Conservation (phyloP, 2,888 invertebrate genomes). For the Drosophila differens region DNA sequence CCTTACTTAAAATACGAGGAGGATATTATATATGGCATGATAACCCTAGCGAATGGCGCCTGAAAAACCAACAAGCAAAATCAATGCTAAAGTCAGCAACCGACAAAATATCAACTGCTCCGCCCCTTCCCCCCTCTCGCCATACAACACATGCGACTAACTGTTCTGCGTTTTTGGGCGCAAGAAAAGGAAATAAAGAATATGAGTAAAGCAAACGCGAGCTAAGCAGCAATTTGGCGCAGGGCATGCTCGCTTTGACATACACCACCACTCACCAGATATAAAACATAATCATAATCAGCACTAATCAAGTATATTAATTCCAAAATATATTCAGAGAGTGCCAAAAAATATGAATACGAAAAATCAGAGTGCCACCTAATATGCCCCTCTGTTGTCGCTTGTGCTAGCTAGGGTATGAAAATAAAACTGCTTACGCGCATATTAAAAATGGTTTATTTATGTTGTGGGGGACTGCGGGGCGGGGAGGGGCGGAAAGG, state of each 20-base stretch:
- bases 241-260: not conserved
- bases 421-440: slow-evolving; percentile 55
- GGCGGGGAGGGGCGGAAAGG: not conserved
- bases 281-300: not conserved
- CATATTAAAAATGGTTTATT: slow-evolving; percentile 80
- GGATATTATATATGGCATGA: slow-evolving; percentile 27
- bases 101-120: not conserved
- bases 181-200: slow-evolving; percentile 43
- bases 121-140: not conserved
- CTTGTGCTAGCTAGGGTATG: slow-evolving; percentile 19
- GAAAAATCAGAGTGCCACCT: not conserved
- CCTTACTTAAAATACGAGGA: not conserved
- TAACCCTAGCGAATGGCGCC: slow-evolving; percentile 14
- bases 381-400: not conserved
- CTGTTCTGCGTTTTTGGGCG: slow-evolving; percentile 17
- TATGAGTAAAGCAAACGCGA: slow-evolving; percentile 29
- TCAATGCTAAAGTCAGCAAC: slow-evolving; percentile 51
- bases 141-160: not conserved
- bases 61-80: slow-evolving; percentile 52
- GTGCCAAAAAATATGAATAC: not conserved
- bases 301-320: not conserved
- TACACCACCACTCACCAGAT: not conserved
- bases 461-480: slow-evolving; percentile 38
- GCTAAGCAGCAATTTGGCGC: slow-evolving; percentile 3
- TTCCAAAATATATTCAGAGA: not conserved